phyloP scores from a whole-genome alignment of 2,888 invertebrate species.

The Crioceris asparagi region DNA sequence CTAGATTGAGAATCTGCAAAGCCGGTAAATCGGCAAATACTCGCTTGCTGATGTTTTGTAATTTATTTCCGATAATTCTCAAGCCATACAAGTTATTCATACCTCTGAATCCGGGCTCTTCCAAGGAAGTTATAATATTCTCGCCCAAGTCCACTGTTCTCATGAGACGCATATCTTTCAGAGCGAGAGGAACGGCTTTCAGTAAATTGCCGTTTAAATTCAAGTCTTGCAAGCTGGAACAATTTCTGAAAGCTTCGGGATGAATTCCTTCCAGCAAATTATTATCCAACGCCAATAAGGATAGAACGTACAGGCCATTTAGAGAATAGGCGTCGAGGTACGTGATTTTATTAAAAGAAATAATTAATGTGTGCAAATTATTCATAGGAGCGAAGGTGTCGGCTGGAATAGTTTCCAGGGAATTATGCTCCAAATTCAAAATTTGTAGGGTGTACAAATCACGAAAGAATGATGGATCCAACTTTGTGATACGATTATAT shows the following conservation, averaged over 20 bases:
- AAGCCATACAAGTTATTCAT: conserved; percentile 79
- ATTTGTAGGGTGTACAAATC: conserved; percentile 79
- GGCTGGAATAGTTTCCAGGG: conserved; percentile 71
- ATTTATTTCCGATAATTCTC: conserved; percentile 79
- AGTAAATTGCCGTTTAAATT: conserved; percentile 82
- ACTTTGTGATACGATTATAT: conserved; percentile 68
- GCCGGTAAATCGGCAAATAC: conserved; percentile 70
- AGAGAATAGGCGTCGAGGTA: conserved; percentile 77
- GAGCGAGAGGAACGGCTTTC: conserved; percentile 66
- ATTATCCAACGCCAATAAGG: conserved; percentile 74
- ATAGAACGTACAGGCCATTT: conserved; percentile 80
- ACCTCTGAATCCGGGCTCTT: conserved; percentile 72
- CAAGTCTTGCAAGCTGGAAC: conserved; percentile 80
- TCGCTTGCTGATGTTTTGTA: conserved; percentile 69
- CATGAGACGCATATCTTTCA: conserved; percentile 75
- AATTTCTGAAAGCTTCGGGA: conserved; percentile 81
- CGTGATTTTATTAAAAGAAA: conserved; percentile 77
- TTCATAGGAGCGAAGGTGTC: conserved; percentile 87
- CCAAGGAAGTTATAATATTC: conserved; percentile 73
- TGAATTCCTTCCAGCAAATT: conserved; percentile 76
- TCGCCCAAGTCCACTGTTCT: conserved; percentile 85
- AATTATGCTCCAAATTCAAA: conserved; percentile 75
- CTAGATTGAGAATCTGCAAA: conserved; percentile 77
- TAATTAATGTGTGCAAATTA: conserved; percentile 78
- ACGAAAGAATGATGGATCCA: conserved; percentile 75